Conservation (phyloP, 2,113 vertebrate genomes). For the Dasyornis broadbenti region DNA sequence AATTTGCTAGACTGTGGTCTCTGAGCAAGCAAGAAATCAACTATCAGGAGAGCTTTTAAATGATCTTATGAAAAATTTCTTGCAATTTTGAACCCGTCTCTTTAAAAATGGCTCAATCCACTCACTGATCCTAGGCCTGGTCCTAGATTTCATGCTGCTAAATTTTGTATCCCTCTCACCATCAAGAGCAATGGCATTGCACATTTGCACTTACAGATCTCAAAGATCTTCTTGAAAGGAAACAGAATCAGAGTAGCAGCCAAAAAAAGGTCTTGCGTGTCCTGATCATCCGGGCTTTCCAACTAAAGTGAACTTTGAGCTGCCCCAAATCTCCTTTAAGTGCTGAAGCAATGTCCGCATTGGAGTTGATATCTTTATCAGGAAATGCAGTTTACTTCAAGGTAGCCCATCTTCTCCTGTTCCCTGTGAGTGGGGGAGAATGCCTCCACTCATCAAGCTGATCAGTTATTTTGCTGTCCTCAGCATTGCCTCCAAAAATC, state of each 20-base stretch:
- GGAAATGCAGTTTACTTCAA: not conserved
- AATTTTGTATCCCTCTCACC: not conserved
- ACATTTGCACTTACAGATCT: not conserved
- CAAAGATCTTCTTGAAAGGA: not conserved
- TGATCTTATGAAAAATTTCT: not conserved
- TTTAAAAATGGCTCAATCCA: not conserved
- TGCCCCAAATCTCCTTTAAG: not conserved
- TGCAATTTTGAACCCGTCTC: not conserved
- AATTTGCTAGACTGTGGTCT: not conserved
- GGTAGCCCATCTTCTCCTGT: not conserved
- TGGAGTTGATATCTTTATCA: not conserved
- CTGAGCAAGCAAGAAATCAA: not conserved
- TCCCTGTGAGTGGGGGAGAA: not conserved
- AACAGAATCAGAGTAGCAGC: not conserved
- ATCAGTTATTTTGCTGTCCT: not conserved
- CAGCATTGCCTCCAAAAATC: not conserved
- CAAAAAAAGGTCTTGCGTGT: not conserved
- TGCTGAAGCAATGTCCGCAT: not conserved
- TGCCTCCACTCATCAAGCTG: not conserved
- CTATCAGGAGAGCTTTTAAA: not conserved
- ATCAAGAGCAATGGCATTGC: fast-evolving
- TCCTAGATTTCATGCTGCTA: not conserved
- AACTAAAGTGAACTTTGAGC: not conserved
- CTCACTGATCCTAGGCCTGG: not conserved
- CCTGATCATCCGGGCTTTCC: not conserved